Evolutionary conservation across 2,797 vertebrate species (phyloP).

Genomic region (Halcyon smyrnensis): DNA sequence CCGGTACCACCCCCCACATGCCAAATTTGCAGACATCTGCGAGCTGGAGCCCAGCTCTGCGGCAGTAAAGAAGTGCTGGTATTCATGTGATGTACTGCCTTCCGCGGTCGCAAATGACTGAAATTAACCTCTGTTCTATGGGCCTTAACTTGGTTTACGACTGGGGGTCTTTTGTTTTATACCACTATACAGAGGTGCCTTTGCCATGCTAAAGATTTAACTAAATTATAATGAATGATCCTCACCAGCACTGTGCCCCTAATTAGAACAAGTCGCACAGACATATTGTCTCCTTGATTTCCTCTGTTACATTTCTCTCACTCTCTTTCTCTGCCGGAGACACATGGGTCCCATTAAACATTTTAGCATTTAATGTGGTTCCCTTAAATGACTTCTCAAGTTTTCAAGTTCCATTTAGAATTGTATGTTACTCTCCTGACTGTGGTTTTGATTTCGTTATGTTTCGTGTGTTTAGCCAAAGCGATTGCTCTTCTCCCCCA

Average conservation of each 20-base stretch:
- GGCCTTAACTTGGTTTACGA: slow-evolving; percentile 58
- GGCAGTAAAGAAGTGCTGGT: slow-evolving; percentile 73
- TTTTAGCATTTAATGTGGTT: slow-evolving; percentile 86
- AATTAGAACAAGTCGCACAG: slow-evolving; percentile 87
- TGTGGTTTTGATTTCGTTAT: slow-evolving; percentile 77
- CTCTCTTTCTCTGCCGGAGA: slow-evolving; percentile 82
- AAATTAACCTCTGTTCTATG: slow-evolving; percentile 66
- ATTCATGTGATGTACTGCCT: slow-evolving; percentile 71
- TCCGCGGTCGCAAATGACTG: slow-evolving; percentile 62
- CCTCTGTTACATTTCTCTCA: slow-evolving; percentile 83
- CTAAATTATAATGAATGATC: slow-evolving; percentile 83
- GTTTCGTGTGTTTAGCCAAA: slow-evolving; percentile 62
- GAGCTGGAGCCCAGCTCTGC: slow-evolving; percentile 64
- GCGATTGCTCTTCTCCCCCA: slow-evolving; percentile 73
- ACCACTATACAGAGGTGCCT: slow-evolving; percentile 77
- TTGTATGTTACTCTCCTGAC: slow-evolving; percentile 77
- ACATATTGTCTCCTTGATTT: slow-evolving; percentile 87
- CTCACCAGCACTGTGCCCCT: slow-evolving; percentile 80
- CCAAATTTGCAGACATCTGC: slow-evolving; percentile 78
- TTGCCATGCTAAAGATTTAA: slow-evolving; percentile 77
- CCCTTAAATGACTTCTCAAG: slow-evolving; percentile 86
- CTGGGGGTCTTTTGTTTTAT: slow-evolving; percentile 74
- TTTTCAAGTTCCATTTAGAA: slow-evolving; percentile 84
- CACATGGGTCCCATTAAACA: slow-evolving; percentile 87
- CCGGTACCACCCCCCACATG: slow-evolving; percentile 29